A percentile compares a stretch with the other conserved stretches of the same genome.
Evolutionary conservation across 2,113 vertebrate genomes (phyloP).

Genomic region (Microcebus lehilahytsara): DNA sequence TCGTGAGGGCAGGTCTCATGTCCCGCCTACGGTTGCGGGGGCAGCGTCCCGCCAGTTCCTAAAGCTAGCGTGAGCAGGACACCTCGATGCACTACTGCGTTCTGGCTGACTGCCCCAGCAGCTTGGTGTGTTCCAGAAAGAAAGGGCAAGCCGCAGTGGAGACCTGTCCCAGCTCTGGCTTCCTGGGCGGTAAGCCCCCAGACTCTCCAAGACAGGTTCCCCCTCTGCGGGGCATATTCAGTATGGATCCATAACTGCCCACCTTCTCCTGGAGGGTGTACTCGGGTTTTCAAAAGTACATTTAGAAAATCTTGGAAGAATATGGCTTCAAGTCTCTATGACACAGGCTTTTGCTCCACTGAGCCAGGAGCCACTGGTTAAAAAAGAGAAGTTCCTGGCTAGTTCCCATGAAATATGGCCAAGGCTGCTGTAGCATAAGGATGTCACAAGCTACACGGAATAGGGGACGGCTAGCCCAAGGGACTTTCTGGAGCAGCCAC

Average conservation of each 20-base stretch:
- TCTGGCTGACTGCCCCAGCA: background rate
- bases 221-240: background rate
- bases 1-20: fast-evolving
- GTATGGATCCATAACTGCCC: background rate
- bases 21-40: fast-evolving
- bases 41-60: background rate
- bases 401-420: background rate
- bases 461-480: background rate
- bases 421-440: background rate
- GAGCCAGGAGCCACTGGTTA: background rate
- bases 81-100: fast-evolving
- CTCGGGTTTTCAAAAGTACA: background rate
- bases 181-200: background rate
- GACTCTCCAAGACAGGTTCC: background rate
- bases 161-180: background rate
- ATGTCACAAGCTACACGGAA: too few relatives aligned
- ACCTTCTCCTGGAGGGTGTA: background rate
- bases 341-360: background rate
- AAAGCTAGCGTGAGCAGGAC: background rate
- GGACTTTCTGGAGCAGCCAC: background rate
- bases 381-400: background rate
- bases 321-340: too few relatives aligned
- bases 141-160: fast-evolving
- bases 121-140: fast-evolving
- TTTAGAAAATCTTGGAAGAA: background rate